A percentile compares a stretch with the other conserved stretches of the same genome.
These are phyloP conservation scores for Drosophila meridiana DNA, from an alignment of 2,888 invertebrate genomes.

Conservation along the genomic window DNA sequence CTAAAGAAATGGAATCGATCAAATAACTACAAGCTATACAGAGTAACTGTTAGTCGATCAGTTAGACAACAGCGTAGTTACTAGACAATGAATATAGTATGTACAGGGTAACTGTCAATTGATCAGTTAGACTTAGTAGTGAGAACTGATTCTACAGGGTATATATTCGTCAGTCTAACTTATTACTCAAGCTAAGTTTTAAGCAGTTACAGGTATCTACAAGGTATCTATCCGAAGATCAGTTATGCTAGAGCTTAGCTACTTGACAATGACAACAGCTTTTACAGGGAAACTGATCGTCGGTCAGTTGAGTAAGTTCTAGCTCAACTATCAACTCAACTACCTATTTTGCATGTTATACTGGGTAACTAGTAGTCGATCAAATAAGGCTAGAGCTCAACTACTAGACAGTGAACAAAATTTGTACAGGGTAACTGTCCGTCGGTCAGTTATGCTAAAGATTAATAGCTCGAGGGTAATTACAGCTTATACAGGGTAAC, in stretches of 20 bases:
- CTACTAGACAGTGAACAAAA: not conserved
- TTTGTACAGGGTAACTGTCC: not conserved
- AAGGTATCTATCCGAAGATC: not conserved
- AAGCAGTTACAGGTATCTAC: too few species aligned
- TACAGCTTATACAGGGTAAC: not conserved
- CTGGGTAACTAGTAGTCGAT: not conserved
- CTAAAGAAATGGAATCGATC: not conserved
- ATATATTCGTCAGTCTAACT: too few species aligned
- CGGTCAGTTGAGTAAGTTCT: not conserved
- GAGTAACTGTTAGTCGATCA: constrained; percentile 10
- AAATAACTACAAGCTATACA: not conserved
- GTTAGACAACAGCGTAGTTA: not conserved
- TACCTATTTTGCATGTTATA: not conserved
- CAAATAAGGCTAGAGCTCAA: not conserved
- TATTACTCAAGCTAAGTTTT: too few species aligned
- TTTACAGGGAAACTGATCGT: not conserved
- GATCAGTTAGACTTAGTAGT: not conserved
- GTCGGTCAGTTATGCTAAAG: not conserved
- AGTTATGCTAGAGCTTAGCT: not conserved
- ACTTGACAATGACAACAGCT: too few species aligned
- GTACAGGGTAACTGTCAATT: not conserved
- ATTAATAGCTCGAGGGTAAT: not conserved
- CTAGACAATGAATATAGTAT: not conserved
- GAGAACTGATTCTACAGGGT: too few species aligned
- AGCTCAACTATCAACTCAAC: not conserved